A percentile compares a stretch with the other conserved stretches of the same genome.
phyloP scores from a whole-genome alignment of 2,113 vertebrate genomes.

The Pleuronectes platessa region DNA sequence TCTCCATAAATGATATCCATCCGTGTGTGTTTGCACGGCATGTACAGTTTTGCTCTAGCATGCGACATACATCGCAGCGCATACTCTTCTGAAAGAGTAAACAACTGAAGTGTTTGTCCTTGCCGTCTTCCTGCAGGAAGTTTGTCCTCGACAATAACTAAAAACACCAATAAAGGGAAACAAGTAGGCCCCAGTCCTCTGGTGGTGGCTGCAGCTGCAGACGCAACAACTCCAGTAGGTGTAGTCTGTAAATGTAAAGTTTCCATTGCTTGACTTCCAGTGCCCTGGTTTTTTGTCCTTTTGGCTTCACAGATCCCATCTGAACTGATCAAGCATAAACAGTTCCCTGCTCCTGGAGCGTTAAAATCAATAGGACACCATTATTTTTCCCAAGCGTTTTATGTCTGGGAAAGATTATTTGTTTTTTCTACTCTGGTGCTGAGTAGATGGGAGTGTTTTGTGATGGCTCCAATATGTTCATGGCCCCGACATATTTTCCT shows the following conservation, averaged over 20 bases:
- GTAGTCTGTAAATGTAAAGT: constrained; percentile 42
- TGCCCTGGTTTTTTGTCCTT: constrained; percentile 33
- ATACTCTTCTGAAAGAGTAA: constrained; percentile 40
- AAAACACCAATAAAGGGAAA: constrained; percentile 59
- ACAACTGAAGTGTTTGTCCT: constrained; percentile 63
- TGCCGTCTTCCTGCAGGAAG: constrained; percentile 73
- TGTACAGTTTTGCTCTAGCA: constrained; percentile 31
- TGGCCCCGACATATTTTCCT: constrained; percentile 50
- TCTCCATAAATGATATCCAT: constrained; percentile 51
- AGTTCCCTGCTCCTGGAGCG: constrained; percentile 27
- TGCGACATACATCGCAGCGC: constrained; percentile 28
- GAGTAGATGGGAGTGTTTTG: constrained; percentile 48
- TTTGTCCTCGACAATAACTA: constrained; percentile 57
- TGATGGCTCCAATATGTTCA: constrained; percentile 36
- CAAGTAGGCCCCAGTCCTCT: constrained; percentile 26
- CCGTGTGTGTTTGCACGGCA: constrained; percentile 29
- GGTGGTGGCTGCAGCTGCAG: constrained; percentile 36
- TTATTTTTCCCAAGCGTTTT: constrained; percentile 36
- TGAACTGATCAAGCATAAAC: constrained; percentile 41
- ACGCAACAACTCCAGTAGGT: constrained; percentile 41
- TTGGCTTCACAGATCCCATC: constrained; percentile 40
- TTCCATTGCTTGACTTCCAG: constrained; percentile 56
- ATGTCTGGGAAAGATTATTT: constrained; percentile 42
- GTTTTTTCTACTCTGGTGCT: constrained; percentile 28
- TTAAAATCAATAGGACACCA: constrained; percentile 63